Evolutionary conservation across 1,140 invertebrate genomes (phyloP).

Genomic region (Zaprionus camerounensis): DNA sequence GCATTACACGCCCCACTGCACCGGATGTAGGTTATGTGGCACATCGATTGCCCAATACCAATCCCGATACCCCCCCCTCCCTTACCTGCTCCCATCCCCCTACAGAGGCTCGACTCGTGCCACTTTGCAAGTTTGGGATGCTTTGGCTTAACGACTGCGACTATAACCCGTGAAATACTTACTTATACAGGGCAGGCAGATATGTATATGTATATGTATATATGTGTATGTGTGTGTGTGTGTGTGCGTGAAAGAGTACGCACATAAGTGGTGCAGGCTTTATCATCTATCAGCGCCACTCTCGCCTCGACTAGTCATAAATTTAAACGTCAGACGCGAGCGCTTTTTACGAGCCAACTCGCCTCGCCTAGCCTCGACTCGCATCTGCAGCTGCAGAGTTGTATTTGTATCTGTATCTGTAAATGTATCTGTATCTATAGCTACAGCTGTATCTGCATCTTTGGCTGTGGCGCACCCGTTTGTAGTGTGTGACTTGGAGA

Average conservation of each 20-base stretch:
- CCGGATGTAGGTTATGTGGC: constrained; percentile 2
- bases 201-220: neutral
- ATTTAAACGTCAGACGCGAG: constrained; percentile 48
- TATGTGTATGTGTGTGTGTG: neutral
- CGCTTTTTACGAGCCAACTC: constrained; percentile 41
- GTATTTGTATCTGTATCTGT: neutral
- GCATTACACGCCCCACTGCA: neutral
- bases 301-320: constrained; percentile 50
- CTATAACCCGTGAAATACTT: constrained; percentile 1
- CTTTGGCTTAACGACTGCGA: neutral
- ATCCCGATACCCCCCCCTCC: neutral
- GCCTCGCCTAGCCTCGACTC: constrained; percentile 2
- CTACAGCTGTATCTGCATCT: constrained; percentile 14
- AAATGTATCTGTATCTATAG: constrained; percentile 16
- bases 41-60: neutral
- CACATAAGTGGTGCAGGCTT: constrained; percentile 20
- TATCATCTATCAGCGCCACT: constrained; percentile 55
- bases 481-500: neutral
- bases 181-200: neutral
- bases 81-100: neutral
- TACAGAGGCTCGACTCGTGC: neutral
- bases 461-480: constrained; percentile 40
- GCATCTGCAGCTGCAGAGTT: constrained; percentile 14
- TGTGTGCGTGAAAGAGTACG: neutral
- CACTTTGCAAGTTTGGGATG: neutral